These are phyloP conservation scores for Mercenaria mercenaria DNA, from an alignment of 1,140 invertebrate genomes.

Conservation along the genomic window DNA sequence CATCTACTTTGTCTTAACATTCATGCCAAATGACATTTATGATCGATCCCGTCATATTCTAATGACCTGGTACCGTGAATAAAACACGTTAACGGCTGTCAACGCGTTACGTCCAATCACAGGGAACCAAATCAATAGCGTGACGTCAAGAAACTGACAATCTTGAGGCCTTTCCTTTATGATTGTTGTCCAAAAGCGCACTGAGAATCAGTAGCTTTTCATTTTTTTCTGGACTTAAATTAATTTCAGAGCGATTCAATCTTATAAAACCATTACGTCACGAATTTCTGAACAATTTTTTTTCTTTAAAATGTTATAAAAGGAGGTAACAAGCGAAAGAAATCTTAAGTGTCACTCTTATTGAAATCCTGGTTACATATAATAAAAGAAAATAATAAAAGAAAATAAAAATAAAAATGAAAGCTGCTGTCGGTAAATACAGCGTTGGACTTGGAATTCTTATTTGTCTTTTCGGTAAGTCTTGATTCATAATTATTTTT, in stretches of 20 bases:
- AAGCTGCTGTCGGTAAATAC: not conserved
- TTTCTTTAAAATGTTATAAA: too few relatives aligned
- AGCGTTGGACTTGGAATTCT: not conserved
- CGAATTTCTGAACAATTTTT: not conserved
- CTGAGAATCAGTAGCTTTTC: not conserved
- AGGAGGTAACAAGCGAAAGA: too few relatives aligned
- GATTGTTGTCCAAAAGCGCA: not conserved
- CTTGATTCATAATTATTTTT: too few relatives aligned
- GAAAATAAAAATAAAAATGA: not conserved
- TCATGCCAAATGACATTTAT: constrained; percentile 22
- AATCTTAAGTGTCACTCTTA: too few relatives aligned
- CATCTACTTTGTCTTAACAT: constrained; percentile 24
- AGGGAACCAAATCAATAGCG: constrained; percentile 9
- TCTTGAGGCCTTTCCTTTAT: too few relatives aligned
- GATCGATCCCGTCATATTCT: constrained; percentile 23
- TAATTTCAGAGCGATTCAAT: too few relatives aligned
- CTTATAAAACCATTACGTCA: not conserved
- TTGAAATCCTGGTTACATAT: too few relatives aligned
- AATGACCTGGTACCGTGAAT: not conserved
- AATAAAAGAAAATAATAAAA: too few relatives aligned
- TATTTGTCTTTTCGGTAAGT: not conserved
- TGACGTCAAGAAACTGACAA: not conserved
- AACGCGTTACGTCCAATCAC: not conserved
- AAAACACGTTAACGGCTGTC: not conserved
- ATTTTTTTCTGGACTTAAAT: not conserved